phyloP scores from a whole-genome alignment of 1,140 invertebrate genomes.

The Spodoptera litura region DNA sequence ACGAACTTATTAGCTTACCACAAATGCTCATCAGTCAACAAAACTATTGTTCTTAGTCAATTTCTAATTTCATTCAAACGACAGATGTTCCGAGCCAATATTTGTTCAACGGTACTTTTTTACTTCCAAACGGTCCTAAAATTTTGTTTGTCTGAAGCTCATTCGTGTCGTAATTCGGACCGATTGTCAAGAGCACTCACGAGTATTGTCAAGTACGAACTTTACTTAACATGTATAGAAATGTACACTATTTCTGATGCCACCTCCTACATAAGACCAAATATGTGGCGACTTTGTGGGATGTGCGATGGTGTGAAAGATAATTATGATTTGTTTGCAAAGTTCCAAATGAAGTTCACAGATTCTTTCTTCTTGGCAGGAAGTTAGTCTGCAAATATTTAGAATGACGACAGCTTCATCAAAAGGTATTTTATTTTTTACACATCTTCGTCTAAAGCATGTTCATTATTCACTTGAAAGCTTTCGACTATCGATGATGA shows the following conservation, averaged over 20 bases:
- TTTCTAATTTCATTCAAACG: slow-evolving; percentile 45
- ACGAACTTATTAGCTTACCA: slow-evolving; percentile 26
- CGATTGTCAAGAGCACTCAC: slow-evolving; percentile 56
- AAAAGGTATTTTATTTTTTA: too few species aligned
- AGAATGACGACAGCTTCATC: too few species aligned
- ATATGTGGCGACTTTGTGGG: slow-evolving; percentile 20
- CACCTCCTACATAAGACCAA: slow-evolving; percentile 8
- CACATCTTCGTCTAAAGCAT: too few species aligned
- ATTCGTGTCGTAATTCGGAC: slow-evolving; percentile 65
- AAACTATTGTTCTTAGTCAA: slow-evolving; percentile 38
- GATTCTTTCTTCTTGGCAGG: background rate
- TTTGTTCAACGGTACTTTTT: slow-evolving; percentile 42
- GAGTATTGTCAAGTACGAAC: slow-evolving; percentile 52
- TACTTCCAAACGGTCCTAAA: slow-evolving; percentile 30
- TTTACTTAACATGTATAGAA: slow-evolving; percentile 39
- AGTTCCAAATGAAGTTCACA: background rate
- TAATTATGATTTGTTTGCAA: background rate
- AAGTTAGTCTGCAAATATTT: too few species aligned
- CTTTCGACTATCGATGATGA: background rate
- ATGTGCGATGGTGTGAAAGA: slow-evolving; percentile 23
- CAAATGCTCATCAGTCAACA: slow-evolving; percentile 22
- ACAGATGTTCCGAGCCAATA: slow-evolving; percentile 30
- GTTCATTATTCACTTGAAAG: too few species aligned
- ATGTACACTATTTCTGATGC: slow-evolving; percentile 35
- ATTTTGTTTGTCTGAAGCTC: slow-evolving; percentile 45